Evolutionary conservation across 2,113 vertebrate species (phyloP), one percentile per base, ranked within the genome.

Genomic region (Hydrochoerus hydrochaeris): DNA sequence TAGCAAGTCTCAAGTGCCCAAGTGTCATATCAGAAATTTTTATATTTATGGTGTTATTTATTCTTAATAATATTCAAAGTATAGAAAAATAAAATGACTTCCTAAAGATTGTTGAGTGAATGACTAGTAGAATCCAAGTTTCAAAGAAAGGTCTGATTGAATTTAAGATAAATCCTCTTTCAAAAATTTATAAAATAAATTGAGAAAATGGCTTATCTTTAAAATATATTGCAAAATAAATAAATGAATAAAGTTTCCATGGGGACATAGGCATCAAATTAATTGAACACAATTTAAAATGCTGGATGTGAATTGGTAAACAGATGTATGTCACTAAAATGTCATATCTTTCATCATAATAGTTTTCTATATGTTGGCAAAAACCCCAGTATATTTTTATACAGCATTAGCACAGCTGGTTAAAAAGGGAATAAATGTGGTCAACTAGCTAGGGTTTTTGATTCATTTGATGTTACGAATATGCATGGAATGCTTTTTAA

Each of bases 321-420:
- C 96, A 97, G 90, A 97, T 86, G 92, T 19, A 65, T 94, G 92
- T 90, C 96, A 95, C 96, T 92, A 88, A 95, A 95, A 93, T 62
- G 81, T 92, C 81, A 94, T 90, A 95, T 97, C 96, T 98, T 94
- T 98, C 94, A 96, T 96, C 71, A 11, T 94, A 90, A 97, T 88
- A 85, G 92, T 95, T 85, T 77, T 7, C 67, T 93, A 24, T 95
- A 87, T 95, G 14, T 85, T 97, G 97, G 97, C 92, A 96, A 95
- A 94, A 67, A 49, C 84, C 30, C 65, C 46, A 85, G 96, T 41
- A 93, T 92, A 52, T 82, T 96, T 97, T 90, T 75, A 44, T 78
- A 35, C 35, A 95, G 90, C 38, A 97, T 49, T 96, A 96, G 82
- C 69, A 95, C 57, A 97, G 96, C 92, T 97, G 94, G 85, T 71